Evolutionary conservation across 2,113 vertebrate species (phyloP).

Genomic region (Phyllostomus discolor): DNA sequence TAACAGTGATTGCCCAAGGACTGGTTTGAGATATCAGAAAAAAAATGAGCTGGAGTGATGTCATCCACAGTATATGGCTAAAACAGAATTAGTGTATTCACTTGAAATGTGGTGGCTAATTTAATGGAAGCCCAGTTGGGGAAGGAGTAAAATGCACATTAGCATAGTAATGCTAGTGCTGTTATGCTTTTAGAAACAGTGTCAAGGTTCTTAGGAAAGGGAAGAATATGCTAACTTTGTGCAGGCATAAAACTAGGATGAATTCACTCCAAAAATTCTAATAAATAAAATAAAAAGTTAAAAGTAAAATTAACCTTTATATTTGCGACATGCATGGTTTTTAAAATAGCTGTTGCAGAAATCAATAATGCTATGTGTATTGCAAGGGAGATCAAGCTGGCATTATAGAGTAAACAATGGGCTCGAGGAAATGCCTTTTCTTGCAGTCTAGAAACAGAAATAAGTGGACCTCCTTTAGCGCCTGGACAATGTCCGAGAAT

Average conservation of each 20-base stretch:
- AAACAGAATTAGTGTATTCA: background rate
- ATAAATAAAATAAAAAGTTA: background rate
- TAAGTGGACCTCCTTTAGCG: background rate
- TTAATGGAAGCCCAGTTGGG: background rate
- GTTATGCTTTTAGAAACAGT: background rate
- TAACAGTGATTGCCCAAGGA: background rate
- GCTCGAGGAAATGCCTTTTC: fast-evolving
- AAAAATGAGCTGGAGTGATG: background rate
- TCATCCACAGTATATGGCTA: background rate
- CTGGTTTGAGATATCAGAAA: background rate
- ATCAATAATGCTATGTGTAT: background rate
- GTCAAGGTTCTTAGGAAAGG: background rate
- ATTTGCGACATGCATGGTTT: background rate
- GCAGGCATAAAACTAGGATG: background rate
- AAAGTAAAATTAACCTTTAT: background rate
- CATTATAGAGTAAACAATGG: background rate
- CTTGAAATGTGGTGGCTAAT: background rate
- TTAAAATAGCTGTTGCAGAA: background rate
- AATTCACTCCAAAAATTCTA: background rate
- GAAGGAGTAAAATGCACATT: background rate
- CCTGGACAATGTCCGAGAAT: background rate
- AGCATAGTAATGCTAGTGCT: background rate
- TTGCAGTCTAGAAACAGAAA: background rate
- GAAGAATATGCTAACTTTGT: background rate
- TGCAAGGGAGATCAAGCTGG: background rate